These are phyloP conservation scores for Diaphora mendica DNA, from an alignment of 2,888 invertebrate genomes.

Conservation along the genomic window DNA sequence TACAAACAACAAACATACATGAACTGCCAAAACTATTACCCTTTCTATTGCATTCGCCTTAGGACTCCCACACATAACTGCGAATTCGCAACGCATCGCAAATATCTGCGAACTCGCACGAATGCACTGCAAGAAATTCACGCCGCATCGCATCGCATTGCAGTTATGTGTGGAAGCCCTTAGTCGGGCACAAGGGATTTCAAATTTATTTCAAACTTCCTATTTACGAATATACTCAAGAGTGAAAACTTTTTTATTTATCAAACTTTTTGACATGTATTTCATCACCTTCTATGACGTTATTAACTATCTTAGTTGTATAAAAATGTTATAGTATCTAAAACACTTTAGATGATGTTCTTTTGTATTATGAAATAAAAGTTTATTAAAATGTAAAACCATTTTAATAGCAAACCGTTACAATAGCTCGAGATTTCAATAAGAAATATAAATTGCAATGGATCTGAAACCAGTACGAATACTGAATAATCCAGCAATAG, in stretches of 20 bases:
- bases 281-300: background rate
- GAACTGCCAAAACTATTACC: too few species aligned
- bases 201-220: too few species aligned
- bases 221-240: too few species aligned
- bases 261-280: background rate
- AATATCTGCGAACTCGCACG: too few species aligned
- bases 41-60: too few species aligned
- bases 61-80: too few species aligned
- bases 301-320: background rate
- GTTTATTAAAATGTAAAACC: background rate
- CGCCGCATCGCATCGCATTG: too few species aligned
- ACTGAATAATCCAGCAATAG: conserved; percentile 20
- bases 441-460: conserved; percentile 12
- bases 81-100: too few species aligned
- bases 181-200: too few species aligned
- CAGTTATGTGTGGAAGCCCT: too few species aligned
- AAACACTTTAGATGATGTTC: background rate
- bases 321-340: background rate
- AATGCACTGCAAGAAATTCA: too few species aligned
- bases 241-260: background rate
- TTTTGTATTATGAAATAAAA: background rate
- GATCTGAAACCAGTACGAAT: conserved; percentile 15
- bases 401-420: background rate
- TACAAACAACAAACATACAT: too few species aligned
- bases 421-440: background rate